These are phyloP conservation scores for Chymomyza fuscimana DNA, from an alignment of 2,888 invertebrate species.

Conservation along the genomic window DNA sequence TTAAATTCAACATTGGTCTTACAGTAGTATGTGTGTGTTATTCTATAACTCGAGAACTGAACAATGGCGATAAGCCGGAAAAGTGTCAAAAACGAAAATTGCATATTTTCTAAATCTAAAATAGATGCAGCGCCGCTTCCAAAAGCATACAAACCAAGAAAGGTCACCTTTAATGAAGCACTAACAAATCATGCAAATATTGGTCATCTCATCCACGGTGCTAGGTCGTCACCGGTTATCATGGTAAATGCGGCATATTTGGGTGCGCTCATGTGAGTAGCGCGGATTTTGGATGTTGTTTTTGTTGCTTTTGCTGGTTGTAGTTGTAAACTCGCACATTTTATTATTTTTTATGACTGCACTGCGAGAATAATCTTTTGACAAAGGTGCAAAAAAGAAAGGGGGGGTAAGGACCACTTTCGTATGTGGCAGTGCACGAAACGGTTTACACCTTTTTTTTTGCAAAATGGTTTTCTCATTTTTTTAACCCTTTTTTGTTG, in stretches of 20 bases:
- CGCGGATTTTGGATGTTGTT: constrained; percentile 40
- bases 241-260: constrained; percentile 4
- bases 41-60: too few relatives aligned
- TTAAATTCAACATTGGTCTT: too few relatives aligned
- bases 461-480: background rate
- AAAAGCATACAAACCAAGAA: too few relatives aligned
- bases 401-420: constrained; percentile 44
- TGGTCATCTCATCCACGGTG: background rate
- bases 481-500: background rate
- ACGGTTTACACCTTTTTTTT: background rate
- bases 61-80: too few relatives aligned
- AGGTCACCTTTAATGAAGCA: too few relatives aligned
- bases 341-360: constrained; percentile 69
- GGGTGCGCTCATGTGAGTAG: constrained; percentile 68
- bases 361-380: constrained; percentile 36
- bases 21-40: too few relatives aligned
- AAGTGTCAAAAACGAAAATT: too few relatives aligned
- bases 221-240: background rate
- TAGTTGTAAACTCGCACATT: constrained; percentile 65
- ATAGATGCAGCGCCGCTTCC: too few relatives aligned
- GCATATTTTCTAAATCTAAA: too few relatives aligned
- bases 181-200: background rate
- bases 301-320: constrained; percentile 25
- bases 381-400: constrained; percentile 53
- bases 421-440: constrained; percentile 17